phyloP scores from a whole-genome alignment of 2,113 vertebrate species.

The Spea bombifrons region DNA sequence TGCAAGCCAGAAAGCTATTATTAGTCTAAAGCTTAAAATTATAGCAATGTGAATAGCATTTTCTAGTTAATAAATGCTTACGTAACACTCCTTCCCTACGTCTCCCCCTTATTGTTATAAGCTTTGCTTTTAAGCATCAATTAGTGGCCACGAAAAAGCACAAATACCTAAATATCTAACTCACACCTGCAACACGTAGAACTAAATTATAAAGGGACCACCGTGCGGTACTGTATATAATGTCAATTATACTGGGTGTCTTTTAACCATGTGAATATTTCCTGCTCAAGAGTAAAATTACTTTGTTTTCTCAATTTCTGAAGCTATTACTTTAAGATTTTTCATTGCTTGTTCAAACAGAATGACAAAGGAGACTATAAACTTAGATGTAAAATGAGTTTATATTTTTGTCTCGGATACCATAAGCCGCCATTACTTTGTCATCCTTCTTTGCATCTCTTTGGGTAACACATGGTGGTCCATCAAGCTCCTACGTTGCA shows the following conservation, averaged over 20 bases:
- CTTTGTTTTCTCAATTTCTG: too few relatives aligned
- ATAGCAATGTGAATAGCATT: conserved; percentile 1
- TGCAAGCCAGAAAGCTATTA: conserved; percentile 20
- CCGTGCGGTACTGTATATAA: conserved; percentile 18
- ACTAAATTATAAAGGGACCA: conserved; percentile 14
- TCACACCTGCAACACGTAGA: neutral
- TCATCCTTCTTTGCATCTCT: too few relatives aligned
- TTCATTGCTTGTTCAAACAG: too few relatives aligned
- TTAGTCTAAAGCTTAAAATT: conserved; percentile 30
- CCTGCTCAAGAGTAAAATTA: too few relatives aligned
- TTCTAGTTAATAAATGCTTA: conserved; percentile 8
- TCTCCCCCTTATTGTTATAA: conserved; percentile 12
- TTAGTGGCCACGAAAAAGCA: neutral
- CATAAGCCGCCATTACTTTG: too few relatives aligned
- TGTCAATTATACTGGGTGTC: conserved; percentile 11
- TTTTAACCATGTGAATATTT: neutral
- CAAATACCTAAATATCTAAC: neutral
- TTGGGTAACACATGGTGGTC: too few relatives aligned
- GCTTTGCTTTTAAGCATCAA: conserved; percentile 17
- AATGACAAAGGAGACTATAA: too few relatives aligned
- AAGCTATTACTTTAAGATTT: neutral
- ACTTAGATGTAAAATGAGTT: too few relatives aligned
- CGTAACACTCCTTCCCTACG: neutral
- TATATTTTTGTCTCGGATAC: too few relatives aligned
- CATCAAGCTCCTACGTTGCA: too few relatives aligned